A percentile compares a stretch with the other conserved stretches of the same genome.
phyloP scores from a whole-genome alignment of 2,797 vertebrate species.

The Novumbra hubbsi region DNA sequence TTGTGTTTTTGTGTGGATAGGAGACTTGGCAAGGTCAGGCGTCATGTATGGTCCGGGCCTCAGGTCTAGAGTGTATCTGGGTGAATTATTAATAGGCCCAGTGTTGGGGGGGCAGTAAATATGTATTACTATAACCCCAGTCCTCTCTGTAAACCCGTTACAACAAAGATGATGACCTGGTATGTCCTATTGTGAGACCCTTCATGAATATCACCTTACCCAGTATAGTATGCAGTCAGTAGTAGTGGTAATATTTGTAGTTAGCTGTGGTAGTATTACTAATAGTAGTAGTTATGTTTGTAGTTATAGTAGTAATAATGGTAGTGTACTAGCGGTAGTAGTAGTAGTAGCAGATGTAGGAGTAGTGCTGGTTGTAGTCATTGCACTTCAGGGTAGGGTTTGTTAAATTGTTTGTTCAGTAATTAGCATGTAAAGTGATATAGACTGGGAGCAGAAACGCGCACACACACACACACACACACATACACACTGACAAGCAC shows the following conservation, averaged over 20 bases:
- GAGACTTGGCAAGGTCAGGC: background rate
- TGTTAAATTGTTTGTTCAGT: slow-evolving; percentile 56
- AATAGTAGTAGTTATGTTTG: too few relatives aligned
- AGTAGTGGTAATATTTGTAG: too few relatives aligned
- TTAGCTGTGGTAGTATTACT: too few relatives aligned
- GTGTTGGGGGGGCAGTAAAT: background rate
- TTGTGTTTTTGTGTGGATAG: background rate
- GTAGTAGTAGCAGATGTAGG: background rate
- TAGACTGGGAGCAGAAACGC: background rate
- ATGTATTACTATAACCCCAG: background rate
- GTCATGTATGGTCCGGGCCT: slow-evolving; percentile 32
- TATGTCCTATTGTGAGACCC: too few relatives aligned
- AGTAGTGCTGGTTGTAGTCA: background rate
- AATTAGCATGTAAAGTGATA: slow-evolving; percentile 71
- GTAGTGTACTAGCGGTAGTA: too few relatives aligned
- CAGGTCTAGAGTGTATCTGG: slow-evolving; percentile 55
- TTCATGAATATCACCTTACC: too few relatives aligned
- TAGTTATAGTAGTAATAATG: too few relatives aligned
- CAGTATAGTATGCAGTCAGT: too few relatives aligned
- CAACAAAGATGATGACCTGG: background rate
- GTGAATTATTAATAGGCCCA: slow-evolving; percentile 68
- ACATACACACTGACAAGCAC: too few relatives aligned
- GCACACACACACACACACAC: too few relatives aligned
- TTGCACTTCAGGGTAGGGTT: slow-evolving; percentile 47
- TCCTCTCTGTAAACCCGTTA: background rate